Evolutionary conservation across 2,888 invertebrate genomes (phyloP).

Genomic region (Dinocampus coccinellae): DNA sequence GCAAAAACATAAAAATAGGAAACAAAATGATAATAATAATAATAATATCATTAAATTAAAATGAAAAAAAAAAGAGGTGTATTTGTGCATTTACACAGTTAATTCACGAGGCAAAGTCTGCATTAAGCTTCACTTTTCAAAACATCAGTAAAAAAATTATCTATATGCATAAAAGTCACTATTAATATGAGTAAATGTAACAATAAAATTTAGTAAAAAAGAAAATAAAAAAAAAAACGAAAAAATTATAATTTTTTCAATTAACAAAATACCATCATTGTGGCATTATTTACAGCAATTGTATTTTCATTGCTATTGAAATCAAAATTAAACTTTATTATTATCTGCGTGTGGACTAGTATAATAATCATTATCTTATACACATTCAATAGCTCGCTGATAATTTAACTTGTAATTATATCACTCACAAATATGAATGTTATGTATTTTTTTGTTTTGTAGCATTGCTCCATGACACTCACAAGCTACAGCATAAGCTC

Average conservation of each 20-base stretch:
- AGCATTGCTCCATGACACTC: slow-evolving; percentile 63
- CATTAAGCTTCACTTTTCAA: background rate
- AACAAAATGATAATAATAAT: background rate
- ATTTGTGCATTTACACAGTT: background rate
- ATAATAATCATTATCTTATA: slow-evolving; percentile 67
- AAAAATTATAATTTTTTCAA: background rate
- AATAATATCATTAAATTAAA: background rate
- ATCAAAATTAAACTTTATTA: slow-evolving; percentile 70
- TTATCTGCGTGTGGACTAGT: slow-evolving; percentile 69
- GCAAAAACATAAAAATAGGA: too few relatives aligned
- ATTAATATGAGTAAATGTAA: background rate
- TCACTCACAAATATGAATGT: slow-evolving; percentile 68
- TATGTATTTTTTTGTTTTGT: slow-evolving; percentile 39
- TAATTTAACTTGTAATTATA: slow-evolving; percentile 65
- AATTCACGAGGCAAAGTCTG: background rate
- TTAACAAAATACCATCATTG: background rate
- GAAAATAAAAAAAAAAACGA: background rate
- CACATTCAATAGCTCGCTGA: slow-evolving; percentile 69
- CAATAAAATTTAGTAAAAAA: background rate
- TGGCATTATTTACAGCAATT: background rate
- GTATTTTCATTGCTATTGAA: slow-evolving; percentile 51
- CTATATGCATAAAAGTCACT: background rate
- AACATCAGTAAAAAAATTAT: background rate
- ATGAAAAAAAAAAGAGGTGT: background rate
- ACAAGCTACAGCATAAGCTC: slow-evolving; percentile 68